Evolutionary conservation across 2,113 vertebrate genomes (phyloP).

Genomic region (Odobenus rosmarus): DNA sequence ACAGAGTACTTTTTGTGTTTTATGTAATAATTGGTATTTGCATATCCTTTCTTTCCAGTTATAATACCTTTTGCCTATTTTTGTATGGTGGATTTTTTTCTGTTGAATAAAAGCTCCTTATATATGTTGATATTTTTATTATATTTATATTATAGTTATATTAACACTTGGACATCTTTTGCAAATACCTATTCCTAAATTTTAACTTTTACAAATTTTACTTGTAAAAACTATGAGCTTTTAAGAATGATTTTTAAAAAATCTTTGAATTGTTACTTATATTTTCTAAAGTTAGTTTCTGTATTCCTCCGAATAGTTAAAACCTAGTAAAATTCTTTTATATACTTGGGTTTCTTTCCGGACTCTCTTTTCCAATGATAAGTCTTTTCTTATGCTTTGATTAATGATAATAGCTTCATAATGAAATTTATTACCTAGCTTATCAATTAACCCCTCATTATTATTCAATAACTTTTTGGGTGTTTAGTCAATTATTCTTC

Average conservation of each 20-base stretch:
- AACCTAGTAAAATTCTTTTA: background rate
- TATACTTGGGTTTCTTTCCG: too few species aligned
- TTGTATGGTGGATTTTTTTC: background rate
- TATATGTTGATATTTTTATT: background rate
- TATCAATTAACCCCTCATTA: background rate
- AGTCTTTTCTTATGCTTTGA: background rate
- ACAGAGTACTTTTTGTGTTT: background rate
- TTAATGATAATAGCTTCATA: background rate
- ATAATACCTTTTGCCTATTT: background rate
- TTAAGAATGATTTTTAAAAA: background rate
- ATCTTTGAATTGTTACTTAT: constrained; percentile 10
- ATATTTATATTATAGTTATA: background rate
- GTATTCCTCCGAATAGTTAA: background rate
- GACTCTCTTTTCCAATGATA: background rate
- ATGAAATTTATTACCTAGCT: background rate
- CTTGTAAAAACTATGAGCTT: background rate
- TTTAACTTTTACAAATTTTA: background rate
- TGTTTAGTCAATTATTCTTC: background rate
- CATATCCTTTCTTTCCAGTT: background rate
- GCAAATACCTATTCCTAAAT: background rate
- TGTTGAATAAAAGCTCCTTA: background rate
- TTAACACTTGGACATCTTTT: background rate
- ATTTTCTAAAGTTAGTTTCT: background rate
- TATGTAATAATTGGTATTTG: background rate
- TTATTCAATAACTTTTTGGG: background rate